phyloP scores from a whole-genome alignment of 2,797 vertebrate species.

The Graptemys geographica region DNA sequence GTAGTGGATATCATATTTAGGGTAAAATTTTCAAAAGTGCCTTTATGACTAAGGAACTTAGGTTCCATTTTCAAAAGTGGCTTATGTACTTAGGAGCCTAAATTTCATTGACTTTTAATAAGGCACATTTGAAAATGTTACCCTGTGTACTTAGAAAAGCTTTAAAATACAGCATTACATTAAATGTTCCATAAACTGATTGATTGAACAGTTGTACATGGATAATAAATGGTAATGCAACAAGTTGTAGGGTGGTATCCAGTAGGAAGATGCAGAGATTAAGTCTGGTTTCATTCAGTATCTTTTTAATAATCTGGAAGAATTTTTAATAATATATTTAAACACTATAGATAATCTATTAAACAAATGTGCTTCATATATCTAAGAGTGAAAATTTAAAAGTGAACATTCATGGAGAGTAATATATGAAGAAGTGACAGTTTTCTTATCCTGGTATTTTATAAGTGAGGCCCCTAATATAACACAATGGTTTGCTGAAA shows the following conservation, averaged over 20 bases:
- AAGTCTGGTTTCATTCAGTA: not conserved
- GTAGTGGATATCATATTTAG: not conserved
- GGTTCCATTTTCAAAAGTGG: not conserved
- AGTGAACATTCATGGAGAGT: not conserved
- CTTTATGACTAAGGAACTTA: not conserved
- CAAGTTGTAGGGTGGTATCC: not conserved
- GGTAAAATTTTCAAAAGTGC: not conserved
- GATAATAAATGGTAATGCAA: not conserved
- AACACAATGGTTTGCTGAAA: not conserved
- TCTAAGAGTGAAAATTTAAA: not conserved
- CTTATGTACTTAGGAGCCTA: not conserved
- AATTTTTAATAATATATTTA: not conserved
- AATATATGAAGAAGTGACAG: not conserved
- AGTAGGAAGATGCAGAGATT: not conserved
- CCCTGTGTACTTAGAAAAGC: not conserved
- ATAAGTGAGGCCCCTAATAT: not conserved
- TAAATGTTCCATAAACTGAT: not conserved
- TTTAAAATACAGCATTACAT: not conserved
- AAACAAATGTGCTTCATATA: accelerated
- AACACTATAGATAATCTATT: not conserved
- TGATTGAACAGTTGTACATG: not conserved
- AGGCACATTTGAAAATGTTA: not conserved
- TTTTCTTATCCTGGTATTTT: not conserved
- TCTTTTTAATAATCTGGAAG: not conserved
- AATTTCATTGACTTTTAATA: not conserved